Evolutionary conservation across 2,113 vertebrate species (phyloP).

Genomic region (Turnix velox): DNA sequence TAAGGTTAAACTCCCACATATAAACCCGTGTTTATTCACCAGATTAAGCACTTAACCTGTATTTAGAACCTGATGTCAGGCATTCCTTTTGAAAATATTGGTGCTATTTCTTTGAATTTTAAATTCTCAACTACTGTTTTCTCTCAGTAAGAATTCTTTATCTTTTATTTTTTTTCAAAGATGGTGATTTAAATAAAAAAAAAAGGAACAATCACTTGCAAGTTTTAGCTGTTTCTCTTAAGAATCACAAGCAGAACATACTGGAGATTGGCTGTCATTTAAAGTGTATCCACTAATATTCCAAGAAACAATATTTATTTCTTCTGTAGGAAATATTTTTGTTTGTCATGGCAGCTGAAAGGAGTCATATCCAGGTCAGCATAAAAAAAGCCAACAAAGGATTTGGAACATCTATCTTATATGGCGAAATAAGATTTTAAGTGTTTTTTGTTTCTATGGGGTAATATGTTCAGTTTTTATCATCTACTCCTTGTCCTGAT

Average conservation of each 20-base stretch:
- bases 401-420: not conserved
- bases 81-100: constrained; percentile 20
- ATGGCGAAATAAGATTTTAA: not conserved
- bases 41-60: constrained; percentile 12
- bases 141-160: constrained; percentile 11
- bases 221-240: not conserved
- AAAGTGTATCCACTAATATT: not conserved
- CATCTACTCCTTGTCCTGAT: not conserved
- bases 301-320: not conserved
- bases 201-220: not conserved
- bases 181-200: not conserved
- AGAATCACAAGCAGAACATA: not conserved
- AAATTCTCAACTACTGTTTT: not conserved
- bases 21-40: constrained; percentile 25
- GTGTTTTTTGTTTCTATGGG: not conserved
- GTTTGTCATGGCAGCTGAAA: not conserved
- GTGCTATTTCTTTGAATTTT: constrained; percentile 16
- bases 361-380: not conserved
- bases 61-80: constrained; percentile 33
- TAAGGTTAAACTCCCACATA: constrained; percentile 1
- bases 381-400: not conserved
- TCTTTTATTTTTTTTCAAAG: not conserved
- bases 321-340: not conserved
- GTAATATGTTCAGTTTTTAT: not conserved
- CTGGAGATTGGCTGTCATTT: not conserved